Base-by-base conservation (phyloP, 1,140 invertebrate species). In the Carposina sasakii region DNA sequence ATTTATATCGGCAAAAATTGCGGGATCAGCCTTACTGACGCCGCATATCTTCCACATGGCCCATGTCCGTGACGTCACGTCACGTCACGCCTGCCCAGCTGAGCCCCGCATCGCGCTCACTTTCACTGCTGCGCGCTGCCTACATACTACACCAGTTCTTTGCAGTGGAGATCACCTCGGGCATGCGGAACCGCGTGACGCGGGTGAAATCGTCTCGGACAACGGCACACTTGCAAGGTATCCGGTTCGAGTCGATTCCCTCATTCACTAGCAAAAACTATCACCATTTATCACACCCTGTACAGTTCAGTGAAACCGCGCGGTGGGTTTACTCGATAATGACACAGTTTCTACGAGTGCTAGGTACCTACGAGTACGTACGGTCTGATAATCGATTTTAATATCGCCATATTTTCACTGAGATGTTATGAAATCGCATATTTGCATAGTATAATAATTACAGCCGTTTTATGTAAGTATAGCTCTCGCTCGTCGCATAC, bases 11-110 rank as follows among this genome's bases (percentile, higher is more conserved):
- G 60, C 67, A 60, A 78, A 81, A 50, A 78, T 60, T 55, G 69
- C 69, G 26, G 76, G 71, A 58, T 81, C 65, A 49, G 61, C 71
- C 63, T 81, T 81, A 81, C 71, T 79, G 67, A 76, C 71, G 70
- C 76, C 77, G 66, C 81, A 81, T 54, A 81, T 81, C 62, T 63
- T 81, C 77, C 77, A 81, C 81, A 84, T 81, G 77, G 76, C 71
- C 76, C 77, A 81, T 77, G 65, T 65, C 68, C 54, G 59, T 63
- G 60, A 73, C 73, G 68, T 76, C 72, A 71, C 66, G 44, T 40
- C 54, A 48, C 54, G 63, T 67, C 76, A 73, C 36, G 73, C 71
- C 76, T 67, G 63, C 61, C 65, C 52, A 19, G 51, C 54, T 59
- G 51, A 55, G 45, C 69, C 68, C 67, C 52, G 60, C 22, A 17